Evolutionary conservation across 2,888 invertebrate genomes (phyloP).

Genomic region (Stratiomys singularior): DNA sequence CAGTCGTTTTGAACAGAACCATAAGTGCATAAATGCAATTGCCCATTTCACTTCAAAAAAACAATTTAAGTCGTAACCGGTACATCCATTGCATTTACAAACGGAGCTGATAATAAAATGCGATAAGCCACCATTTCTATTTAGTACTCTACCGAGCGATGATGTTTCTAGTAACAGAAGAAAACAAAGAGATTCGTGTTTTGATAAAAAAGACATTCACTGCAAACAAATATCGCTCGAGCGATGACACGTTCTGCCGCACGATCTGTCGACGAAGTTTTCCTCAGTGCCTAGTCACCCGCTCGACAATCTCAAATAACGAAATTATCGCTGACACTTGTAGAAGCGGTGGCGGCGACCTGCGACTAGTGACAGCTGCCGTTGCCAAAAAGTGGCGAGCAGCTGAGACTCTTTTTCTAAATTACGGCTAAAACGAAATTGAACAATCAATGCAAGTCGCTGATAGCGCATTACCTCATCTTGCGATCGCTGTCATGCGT

Average conservation of each 20-base stretch:
- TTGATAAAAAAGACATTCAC: conserved; percentile 12
- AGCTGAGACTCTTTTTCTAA: not conserved
- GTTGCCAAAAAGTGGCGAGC: not conserved
- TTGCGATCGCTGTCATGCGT: conserved; percentile 28
- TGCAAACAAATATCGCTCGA: conserved; percentile 30
- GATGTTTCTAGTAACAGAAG: conserved; percentile 12
- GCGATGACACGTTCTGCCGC: conserved; percentile 37
- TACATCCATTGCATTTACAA: not conserved
- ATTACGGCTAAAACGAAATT: not conserved
- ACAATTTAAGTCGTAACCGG: not conserved
- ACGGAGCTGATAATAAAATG: not conserved
- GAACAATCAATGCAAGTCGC: not conserved
- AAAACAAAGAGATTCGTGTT: conserved; percentile 45
- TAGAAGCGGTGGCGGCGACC: conserved; percentile 22
- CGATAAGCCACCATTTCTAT: conserved; percentile 10
- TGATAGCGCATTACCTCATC: conserved; percentile 16
- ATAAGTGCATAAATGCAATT: too few species aligned
- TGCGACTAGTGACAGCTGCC: conserved; percentile 23
- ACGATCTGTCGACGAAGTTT: not conserved
- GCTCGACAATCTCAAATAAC: not conserved
- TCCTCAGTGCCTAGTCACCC: too few species aligned
- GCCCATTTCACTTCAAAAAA: not conserved
- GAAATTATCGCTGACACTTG: conserved; percentile 38
- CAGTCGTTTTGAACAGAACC: too few species aligned
- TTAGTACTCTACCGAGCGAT: not conserved